Percentiles rank a stretch among this genome's conserved stretches.
Conservation (phyloP, 92 coral and sea anemone species). For the Micromussa lordhowensis region DNA sequence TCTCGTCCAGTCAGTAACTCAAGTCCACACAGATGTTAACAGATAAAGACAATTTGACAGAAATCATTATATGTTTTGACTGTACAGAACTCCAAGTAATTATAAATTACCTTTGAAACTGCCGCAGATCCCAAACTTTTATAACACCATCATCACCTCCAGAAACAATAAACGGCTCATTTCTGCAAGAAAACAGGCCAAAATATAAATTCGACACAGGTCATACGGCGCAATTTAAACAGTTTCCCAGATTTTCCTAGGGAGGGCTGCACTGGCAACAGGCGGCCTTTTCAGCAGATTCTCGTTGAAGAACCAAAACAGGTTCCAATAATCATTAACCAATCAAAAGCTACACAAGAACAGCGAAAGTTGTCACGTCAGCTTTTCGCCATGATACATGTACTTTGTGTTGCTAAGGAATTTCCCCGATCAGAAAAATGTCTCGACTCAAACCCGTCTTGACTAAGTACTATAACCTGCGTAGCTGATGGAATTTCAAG, state of each 20-base stretch:
- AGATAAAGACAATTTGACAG: no score
- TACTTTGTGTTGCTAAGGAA: neutral
- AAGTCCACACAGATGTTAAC: no score
- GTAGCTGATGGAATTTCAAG: no score
- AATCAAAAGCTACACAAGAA: neutral
- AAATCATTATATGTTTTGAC: no score
- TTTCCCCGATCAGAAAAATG: neutral
- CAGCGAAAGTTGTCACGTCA: neutral
- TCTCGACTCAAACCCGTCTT: neutral
- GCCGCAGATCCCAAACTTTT: slow-evolving; percentile 98
- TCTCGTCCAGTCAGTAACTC: no score
- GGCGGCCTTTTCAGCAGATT: neutral
- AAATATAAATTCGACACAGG: neutral
- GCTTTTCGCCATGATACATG: no score
- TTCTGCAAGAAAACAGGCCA: slow-evolving; percentile 47
- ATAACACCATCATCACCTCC: slow-evolving; percentile 98
- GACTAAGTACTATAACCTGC: no score
- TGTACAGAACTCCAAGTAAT: no score
- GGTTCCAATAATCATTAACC: neutral
- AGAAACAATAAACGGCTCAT: slow-evolving; percentile 93
- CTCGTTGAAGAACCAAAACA: neutral
- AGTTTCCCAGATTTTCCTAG: neutral
- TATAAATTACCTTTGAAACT: slow-evolving; percentile 82
- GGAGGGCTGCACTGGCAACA: neutral
- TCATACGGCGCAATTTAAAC: neutral